Evolutionary conservation across 2,888 invertebrate species (phyloP).

Genomic region (Laspeyria flexula): DNA sequence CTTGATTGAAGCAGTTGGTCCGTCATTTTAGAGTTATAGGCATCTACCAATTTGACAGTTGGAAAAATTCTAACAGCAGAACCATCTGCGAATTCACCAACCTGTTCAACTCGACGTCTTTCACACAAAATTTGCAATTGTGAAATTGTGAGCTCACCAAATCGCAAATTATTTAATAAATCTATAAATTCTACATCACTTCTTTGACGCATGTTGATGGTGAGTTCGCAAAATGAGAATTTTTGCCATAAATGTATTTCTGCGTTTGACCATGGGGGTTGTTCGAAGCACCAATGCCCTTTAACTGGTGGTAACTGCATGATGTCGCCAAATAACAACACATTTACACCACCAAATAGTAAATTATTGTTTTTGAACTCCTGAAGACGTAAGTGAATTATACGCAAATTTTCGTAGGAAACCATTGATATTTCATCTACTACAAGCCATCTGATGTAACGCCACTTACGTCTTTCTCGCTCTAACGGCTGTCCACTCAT

Average conservation of each 20-base stretch:
- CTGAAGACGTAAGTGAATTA: conserved; percentile 21
- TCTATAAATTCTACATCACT: conserved; percentile 45
- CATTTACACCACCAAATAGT: not conserved
- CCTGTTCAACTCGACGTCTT: conserved; percentile 12
- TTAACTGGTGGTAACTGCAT: conserved; percentile 5
- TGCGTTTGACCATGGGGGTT: conserved; percentile 8
- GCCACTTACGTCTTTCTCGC: conserved; percentile 42
- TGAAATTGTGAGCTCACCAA: conserved; percentile 38
- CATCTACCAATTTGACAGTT: conserved; percentile 2
- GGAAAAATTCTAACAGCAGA: conserved; percentile 6
- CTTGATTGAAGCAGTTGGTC: not conserved
- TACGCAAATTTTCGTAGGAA: conserved; percentile 42
- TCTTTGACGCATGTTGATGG: conserved; percentile 52
- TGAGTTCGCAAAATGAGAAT: conserved; percentile 48
- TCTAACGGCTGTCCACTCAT: conserved; percentile 32
- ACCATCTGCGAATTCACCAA: conserved; percentile 8
- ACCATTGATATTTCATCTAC: conserved; percentile 50
- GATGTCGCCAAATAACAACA: not conserved
- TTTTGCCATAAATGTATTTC: conserved; percentile 35
- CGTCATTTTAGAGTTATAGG: conserved; percentile 3
- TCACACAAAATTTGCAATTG: conserved; percentile 37
- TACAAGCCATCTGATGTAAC: conserved; percentile 40
- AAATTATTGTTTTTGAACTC: not conserved
- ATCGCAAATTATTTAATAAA: conserved; percentile 41
- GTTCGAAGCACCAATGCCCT: conserved; percentile 9